A percentile compares a stretch with the other conserved stretches of the same genome.
Evolutionary conservation across 2,113 vertebrate genomes (phyloP).

Genomic region (Epinephelus moara): DNA sequence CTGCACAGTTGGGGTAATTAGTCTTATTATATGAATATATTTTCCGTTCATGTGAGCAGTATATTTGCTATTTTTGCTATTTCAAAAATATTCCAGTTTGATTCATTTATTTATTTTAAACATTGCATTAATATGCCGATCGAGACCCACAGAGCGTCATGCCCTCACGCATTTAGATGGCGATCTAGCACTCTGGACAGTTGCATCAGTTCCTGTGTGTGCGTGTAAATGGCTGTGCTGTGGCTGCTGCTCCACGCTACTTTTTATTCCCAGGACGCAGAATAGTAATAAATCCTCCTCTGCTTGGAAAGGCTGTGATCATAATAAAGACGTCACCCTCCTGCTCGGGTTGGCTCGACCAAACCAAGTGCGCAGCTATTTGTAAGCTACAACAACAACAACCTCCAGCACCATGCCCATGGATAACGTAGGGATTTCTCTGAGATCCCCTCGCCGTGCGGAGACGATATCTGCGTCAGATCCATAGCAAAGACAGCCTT

Average conservation of each 20-base stretch:
- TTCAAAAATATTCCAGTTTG: background rate
- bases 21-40: background rate
- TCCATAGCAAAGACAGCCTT: slow-evolving; percentile 61
- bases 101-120: background rate
- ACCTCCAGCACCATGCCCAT: slow-evolving; percentile 79
- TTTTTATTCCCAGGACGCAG: slow-evolving; percentile 71
- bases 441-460: slow-evolving; percentile 60
- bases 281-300: slow-evolving; percentile 70
- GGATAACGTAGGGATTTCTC: slow-evolving; percentile 75
- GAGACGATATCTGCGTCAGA: slow-evolving; percentile 72
- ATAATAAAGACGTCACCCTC: slow-evolving; percentile 86
- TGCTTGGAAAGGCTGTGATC: slow-evolving; percentile 72
- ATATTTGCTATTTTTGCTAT: background rate
- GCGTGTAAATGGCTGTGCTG: slow-evolving; percentile 59
- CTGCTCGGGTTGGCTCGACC: slow-evolving; percentile 73
- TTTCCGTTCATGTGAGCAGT: background rate
- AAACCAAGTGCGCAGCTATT: slow-evolving; percentile 86
- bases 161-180: slow-evolving; percentile 33
- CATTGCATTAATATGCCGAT: background rate
- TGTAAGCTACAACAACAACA: slow-evolving; percentile 81
- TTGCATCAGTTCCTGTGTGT: slow-evolving; percentile 76
- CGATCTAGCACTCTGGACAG: slow-evolving; percentile 41
- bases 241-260: slow-evolving; percentile 62
- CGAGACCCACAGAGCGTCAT: background rate
- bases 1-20: background rate